Evolutionary conservation across 2,888 invertebrate genomes (phyloP).

Genomic region (Monoplex corrugatus): DNA sequence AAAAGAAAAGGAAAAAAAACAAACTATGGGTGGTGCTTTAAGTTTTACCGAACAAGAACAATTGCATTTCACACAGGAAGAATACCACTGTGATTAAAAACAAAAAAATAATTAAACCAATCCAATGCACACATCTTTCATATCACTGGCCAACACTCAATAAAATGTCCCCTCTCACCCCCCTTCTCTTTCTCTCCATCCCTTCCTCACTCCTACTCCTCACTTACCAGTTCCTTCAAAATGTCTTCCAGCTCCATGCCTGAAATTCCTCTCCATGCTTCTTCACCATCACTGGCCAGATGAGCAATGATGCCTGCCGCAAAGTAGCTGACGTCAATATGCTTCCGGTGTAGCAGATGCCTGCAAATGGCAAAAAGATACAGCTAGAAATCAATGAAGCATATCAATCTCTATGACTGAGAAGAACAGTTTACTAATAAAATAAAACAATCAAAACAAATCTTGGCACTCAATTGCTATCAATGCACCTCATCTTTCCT

Average conservation of each 20-base stretch:
- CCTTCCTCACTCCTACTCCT: background rate
- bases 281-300: conserved; percentile 85
- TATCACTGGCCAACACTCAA: too few relatives aligned
- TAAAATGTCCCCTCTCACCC: background rate
- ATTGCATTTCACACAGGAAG: too few relatives aligned
- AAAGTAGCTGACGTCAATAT: conserved; percentile 86
- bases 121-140: background rate
- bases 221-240: conserved; percentile 83
- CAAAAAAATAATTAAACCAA: background rate
- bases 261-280: conserved; percentile 82
- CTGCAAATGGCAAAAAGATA: conserved; percentile 55
- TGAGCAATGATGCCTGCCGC: conserved; percentile 89
- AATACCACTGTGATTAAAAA: too few relatives aligned
- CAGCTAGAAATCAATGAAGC: background rate
- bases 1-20: too few relatives aligned
- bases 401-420: too few relatives aligned
- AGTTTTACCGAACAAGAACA: too few relatives aligned
- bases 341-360: conserved; percentile 84
- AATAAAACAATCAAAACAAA: too few relatives aligned
- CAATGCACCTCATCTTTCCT: too few relatives aligned
- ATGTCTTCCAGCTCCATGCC: conserved; percentile 78
- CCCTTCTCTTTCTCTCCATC: background rate
- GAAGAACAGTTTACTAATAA: too few relatives aligned
- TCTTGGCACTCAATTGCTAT: too few relatives aligned
- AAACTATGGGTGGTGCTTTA: too few relatives aligned